These are phyloP conservation scores for Odontesthes bonariensis DNA, from an alignment of 2,113 vertebrate genomes.

Conservation along the genomic window DNA sequence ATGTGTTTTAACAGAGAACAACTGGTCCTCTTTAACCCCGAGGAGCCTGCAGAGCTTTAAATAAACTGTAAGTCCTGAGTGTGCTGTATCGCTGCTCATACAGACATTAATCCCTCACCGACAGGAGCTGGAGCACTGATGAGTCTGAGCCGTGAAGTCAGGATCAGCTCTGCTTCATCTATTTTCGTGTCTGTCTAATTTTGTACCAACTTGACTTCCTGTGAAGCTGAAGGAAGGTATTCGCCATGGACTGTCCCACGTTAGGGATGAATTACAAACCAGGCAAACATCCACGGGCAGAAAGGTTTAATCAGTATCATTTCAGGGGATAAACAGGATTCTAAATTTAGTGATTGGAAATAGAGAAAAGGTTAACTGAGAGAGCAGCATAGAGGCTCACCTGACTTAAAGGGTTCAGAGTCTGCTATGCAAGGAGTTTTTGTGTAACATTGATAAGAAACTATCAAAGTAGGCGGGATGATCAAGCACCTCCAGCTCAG, in stretches of 20 bases:
- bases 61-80: not conserved
- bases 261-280: not conserved
- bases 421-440: too few relatives aligned
- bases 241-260: not conserved
- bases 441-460: too few relatives aligned
- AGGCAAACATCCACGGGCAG: not conserved
- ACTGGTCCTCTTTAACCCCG: not conserved
- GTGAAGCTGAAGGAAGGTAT: slow-evolving; percentile 10
- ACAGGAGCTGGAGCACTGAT: not conserved
- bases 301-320: too few relatives aligned
- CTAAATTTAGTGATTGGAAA: too few relatives aligned
- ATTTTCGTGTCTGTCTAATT: slow-evolving; percentile 25
- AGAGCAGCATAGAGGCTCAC: too few relatives aligned
- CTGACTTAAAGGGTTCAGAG: too few relatives aligned
- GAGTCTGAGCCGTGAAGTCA: not conserved
- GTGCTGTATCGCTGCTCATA: not conserved
- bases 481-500: too few relatives aligned
- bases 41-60: not conserved
- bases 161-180: slow-evolving; percentile 5
- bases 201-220: not conserved
- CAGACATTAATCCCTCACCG: slow-evolving; percentile 6
- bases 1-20: not conserved
- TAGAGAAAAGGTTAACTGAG: too few relatives aligned
- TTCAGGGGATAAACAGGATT: too few relatives aligned
- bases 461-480: too few relatives aligned